Conservation (phyloP, 1,140 invertebrate genomes). For the Bombus turneri region DNA sequence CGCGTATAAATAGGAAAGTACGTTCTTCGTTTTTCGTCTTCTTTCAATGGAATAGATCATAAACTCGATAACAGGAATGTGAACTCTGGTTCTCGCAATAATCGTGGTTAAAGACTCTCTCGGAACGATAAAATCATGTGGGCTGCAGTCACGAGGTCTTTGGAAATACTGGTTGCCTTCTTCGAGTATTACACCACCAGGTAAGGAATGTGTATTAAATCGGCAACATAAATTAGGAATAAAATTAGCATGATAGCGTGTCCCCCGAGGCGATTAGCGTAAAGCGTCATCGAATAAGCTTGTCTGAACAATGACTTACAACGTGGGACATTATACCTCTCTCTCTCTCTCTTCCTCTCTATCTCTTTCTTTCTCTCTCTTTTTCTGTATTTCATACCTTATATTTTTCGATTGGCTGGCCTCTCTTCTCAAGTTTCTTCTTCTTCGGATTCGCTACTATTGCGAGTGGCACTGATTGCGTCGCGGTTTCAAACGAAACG, state of each 20-base stretch:
- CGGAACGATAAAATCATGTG: constrained; percentile 84
- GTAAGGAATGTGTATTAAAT: constrained; percentile 80
- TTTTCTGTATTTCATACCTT: background rate
- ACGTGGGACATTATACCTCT: background rate
- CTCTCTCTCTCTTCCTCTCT: background rate
- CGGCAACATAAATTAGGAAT: background rate
- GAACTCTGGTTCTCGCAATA: background rate
- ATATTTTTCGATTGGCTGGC: background rate
- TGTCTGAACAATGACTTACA: background rate
- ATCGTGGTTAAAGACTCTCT: constrained; percentile 18
- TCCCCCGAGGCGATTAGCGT: background rate
- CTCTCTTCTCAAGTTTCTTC: background rate
- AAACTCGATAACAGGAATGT: constrained; percentile 1
- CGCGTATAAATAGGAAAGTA: background rate
- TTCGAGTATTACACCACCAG: constrained; percentile 90
- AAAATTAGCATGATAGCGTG: background rate
- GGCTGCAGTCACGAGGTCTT: constrained; percentile 88
- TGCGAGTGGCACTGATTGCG: background rate
- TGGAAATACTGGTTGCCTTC: constrained; percentile 90
- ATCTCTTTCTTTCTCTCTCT: background rate
- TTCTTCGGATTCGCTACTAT: background rate
- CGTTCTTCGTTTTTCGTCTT: background rate
- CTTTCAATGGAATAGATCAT: background rate
- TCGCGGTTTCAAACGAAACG: background rate
- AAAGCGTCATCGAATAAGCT: background rate